Evolutionary conservation across 2,888 invertebrate genomes (phyloP).

Genomic region (Chelonus formosanus): DNA sequence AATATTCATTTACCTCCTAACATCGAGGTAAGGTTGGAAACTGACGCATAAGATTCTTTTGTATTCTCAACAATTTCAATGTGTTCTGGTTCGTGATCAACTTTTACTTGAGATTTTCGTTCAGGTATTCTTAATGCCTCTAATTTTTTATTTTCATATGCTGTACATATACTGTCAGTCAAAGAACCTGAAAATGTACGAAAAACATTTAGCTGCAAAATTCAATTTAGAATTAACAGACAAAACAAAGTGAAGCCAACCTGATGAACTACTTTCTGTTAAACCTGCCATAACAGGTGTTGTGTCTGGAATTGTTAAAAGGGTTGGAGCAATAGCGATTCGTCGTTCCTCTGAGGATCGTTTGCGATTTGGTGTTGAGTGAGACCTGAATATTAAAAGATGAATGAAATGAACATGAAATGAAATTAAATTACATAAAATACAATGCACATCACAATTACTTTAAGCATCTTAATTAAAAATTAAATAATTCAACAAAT

Average conservation of each 20-base stretch:
- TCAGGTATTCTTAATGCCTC: conserved; percentile 32
- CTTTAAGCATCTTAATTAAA: too few relatives aligned
- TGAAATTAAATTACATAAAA: conserved; percentile 16
- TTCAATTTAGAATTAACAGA: too few relatives aligned
- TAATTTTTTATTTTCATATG: conserved; percentile 66
- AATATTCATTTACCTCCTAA: conserved; percentile 67
- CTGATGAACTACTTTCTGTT: conserved; percentile 73
- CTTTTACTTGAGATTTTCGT: too few relatives aligned
- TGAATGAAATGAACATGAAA: neutral
- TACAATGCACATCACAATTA: conserved; percentile 3
- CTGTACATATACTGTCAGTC: conserved; percentile 71
- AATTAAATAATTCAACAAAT: too few relatives aligned
- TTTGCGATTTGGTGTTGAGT: conserved; percentile 62
- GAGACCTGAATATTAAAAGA: conserved; percentile 45
- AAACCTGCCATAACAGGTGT: conserved; percentile 62
- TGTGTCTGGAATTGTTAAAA: conserved; percentile 66
- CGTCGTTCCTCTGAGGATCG: conserved; percentile 67
- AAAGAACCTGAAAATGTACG: conserved; percentile 64
- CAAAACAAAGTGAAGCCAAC: conserved; percentile 50
- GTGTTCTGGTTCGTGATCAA: too few relatives aligned
- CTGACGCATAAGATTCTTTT: conserved; percentile 45
- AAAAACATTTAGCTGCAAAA: too few relatives aligned
- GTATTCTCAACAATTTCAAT: too few relatives aligned
- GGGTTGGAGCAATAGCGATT: conserved; percentile 62
- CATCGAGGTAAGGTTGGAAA: conserved; percentile 60